phyloP scores from a whole-genome alignment of 2,113 vertebrate species.

The Baryphthengus martii region DNA sequence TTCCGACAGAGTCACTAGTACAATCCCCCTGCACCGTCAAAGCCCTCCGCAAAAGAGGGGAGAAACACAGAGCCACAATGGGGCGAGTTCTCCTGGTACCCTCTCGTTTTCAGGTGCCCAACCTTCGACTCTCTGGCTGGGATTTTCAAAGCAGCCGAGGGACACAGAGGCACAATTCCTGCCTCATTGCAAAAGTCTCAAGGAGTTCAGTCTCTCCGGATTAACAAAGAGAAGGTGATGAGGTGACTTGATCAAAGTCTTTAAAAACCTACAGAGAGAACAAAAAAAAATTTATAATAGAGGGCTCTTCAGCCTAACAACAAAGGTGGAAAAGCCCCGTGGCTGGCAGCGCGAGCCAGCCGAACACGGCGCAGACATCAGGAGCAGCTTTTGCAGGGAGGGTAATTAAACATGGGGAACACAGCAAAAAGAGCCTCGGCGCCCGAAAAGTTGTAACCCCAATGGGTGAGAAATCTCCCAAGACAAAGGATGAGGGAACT shows the following conservation, averaged over 20 bases:
- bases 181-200: constrained; percentile 37
- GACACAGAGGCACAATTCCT: constrained; percentile 31
- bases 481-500: background rate
- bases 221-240: constrained; percentile 61
- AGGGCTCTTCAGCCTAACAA: constrained; percentile 34
- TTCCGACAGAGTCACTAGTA: background rate
- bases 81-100: constrained; percentile 1
- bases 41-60: background rate
- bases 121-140: constrained; percentile 11
- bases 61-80: background rate
- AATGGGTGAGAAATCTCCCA: accelerated
- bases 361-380: background rate
- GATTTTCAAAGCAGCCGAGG: constrained; percentile 40
- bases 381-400: background rate
- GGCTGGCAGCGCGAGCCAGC: background rate
- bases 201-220: constrained; percentile 58
- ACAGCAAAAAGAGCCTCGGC: background rate
- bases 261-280: constrained; percentile 54
- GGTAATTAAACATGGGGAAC: background rate
- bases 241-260: constrained; percentile 60
- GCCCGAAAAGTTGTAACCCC: accelerated
- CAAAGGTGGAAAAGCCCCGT: constrained; percentile 21
- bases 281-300: constrained; percentile 38
- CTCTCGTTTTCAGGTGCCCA: constrained; percentile 46
- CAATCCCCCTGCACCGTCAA: background rate